phyloP scores from a whole-genome alignment of 2,888 invertebrate genomes.

The Machimus atricapillus region DNA sequence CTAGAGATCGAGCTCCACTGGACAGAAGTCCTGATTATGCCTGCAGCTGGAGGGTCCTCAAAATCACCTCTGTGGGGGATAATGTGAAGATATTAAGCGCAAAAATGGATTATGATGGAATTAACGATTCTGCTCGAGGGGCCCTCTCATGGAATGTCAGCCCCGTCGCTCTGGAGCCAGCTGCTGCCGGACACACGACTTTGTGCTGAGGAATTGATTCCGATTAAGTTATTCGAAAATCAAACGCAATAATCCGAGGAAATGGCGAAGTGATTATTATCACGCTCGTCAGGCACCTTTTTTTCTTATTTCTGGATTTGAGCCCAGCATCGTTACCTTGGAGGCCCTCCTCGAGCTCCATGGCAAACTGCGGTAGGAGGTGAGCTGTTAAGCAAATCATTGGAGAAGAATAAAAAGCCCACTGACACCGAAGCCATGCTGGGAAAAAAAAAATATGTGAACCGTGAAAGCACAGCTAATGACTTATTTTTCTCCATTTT shows the following conservation, averaged over 20 bases:
- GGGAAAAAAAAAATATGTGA: conserved; percentile 26
- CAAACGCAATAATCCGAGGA: conserved; percentile 23
- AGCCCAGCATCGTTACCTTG: conserved; percentile 26
- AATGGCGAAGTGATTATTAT: conserved; percentile 35
- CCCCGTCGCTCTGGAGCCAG: conserved; percentile 9
- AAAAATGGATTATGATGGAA: conserved; percentile 28
- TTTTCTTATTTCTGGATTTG: not conserved
- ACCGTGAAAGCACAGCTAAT: conserved; percentile 28
- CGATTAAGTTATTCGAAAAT: conserved; percentile 31
- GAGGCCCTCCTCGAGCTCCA: conserved; percentile 27
- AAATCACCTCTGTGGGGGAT: not conserved
- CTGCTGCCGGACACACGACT: conserved; percentile 5
- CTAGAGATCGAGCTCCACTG: not conserved
- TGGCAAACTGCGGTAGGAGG: conserved; percentile 29
- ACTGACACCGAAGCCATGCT: conserved; percentile 18
- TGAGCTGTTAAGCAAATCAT: conserved; percentile 5
- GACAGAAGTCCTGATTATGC: not conserved
- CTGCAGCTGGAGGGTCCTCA: not conserved
- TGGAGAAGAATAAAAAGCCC: conserved; percentile 14
- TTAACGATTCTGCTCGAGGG: conserved; percentile 13
- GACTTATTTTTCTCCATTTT: conserved; percentile 28
- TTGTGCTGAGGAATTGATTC: conserved; percentile 13
- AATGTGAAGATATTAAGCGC: conserved; percentile 9
- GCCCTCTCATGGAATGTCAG: not conserved
- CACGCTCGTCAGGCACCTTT: not conserved